Evolutionary conservation across 2,888 invertebrate species (phyloP), one percentile per base, ranked within the genome.

Genomic region (Cataglyphis rosenhaueri): DNA sequence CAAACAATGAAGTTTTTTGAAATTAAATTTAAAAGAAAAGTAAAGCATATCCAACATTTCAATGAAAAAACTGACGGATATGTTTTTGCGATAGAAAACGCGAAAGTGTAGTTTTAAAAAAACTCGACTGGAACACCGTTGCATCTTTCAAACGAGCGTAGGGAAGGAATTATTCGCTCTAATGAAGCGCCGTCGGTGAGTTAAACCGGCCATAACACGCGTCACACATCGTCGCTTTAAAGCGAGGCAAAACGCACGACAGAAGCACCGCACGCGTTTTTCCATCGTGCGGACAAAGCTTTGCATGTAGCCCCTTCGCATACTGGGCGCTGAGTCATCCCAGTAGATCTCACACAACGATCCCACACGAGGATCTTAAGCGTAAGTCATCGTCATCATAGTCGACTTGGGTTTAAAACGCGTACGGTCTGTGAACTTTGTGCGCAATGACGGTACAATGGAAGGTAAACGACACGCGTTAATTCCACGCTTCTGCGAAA

Each of bases 161-260:
- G n/a, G 15, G n/a, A 5, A n/a, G 15, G 10, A 3, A 55, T 66
- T 66, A 59, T 55, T 29, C 68, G 55, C 18, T 29, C 35, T 76
- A 75, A 75, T 75, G 66, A 75, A 52, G 12, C 52, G 52, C n/a
- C 52, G 38, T 25, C 62, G 62, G 15, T 29, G 66, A 52, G 68
- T 75, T 76, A 55, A 76, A 76, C 55, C 41, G 38, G 3, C 38
- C 12, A 55, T 64, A 55, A 55, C 75, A 55, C 55, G 75, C 66
- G 66, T 66, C 66, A 66, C 65, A 52, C 68, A 44, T 74, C 75
- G 75, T 55, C 75, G 68, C 25, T 76, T 66, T 55, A 76, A 66
- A 66, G 68, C 68, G 35, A 55, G 9, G 68, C 25, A 66, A 55
- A 66, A 76, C 44, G 65, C 64, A 59, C 52, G 15, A 38, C 66